A percentile compares a stretch with the other conserved stretches of the same genome.
Evolutionary conservation across 2,888 invertebrate species (phyloP).

Genomic region (Cantharis rufa): DNA sequence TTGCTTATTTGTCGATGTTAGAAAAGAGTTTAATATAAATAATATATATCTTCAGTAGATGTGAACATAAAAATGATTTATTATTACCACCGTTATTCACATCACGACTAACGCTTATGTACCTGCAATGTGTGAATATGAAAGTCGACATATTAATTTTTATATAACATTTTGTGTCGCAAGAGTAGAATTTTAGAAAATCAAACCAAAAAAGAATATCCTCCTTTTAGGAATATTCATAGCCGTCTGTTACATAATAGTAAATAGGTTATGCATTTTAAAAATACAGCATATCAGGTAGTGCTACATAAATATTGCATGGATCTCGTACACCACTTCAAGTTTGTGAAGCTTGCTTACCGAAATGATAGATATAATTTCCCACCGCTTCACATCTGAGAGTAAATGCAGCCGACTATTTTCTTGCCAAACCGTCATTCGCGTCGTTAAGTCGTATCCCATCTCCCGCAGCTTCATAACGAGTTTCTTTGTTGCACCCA

Average conservation of each 20-base stretch:
- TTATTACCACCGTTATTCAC: background rate
- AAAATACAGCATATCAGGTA: background rate
- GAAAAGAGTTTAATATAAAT: background rate
- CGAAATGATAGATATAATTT: slow-evolving; percentile 5
- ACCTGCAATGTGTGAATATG: background rate
- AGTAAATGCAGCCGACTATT: slow-evolving; percentile 27
- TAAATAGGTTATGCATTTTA: background rate
- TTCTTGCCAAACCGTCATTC: slow-evolving; percentile 19
- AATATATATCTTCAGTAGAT: background rate
- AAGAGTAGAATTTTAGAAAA: background rate
- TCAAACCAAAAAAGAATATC: background rate
- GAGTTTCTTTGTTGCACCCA: slow-evolving; percentile 28
- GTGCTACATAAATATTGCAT: slow-evolving; percentile 12
- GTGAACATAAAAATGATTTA: background rate
- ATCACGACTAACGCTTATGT: background rate
- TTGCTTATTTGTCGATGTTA: background rate
- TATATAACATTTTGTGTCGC: background rate
- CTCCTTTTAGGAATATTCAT: background rate
- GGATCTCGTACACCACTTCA: background rate
- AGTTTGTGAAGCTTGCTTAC: slow-evolving; percentile 3
- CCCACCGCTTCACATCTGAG: slow-evolving; percentile 4
- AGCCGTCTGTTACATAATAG: background rate
- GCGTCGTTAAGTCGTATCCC: slow-evolving; percentile 31
- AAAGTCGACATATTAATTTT: background rate
- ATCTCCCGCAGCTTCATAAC: slow-evolving; percentile 30